Conservation (phyloP, 2,113 vertebrate genomes). For the Burhinus oedicnemus region DNA sequence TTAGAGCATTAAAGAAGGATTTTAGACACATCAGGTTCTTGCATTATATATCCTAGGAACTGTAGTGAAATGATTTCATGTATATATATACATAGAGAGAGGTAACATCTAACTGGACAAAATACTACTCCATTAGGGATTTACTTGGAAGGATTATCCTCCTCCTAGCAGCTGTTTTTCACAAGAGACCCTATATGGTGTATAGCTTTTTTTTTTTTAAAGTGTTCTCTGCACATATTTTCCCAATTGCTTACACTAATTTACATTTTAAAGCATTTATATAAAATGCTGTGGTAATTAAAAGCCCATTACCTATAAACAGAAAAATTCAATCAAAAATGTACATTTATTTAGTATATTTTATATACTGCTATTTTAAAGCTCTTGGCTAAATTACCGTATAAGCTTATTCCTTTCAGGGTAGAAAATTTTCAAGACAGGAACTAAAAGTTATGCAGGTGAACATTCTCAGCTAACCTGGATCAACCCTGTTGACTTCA, state of each 20-base stretch:
- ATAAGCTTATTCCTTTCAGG: not conserved
- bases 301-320: not conserved
- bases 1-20: slow-evolving; percentile 7
- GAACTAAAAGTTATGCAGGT: not conserved
- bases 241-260: not conserved
- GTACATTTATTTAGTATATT: not conserved
- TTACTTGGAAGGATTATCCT: not conserved
- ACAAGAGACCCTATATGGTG: not conserved
- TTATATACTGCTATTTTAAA: not conserved
- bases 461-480: not conserved
- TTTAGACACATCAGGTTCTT: not conserved
- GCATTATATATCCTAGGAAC: not conserved
- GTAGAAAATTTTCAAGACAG: not conserved
- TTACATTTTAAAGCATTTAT: slow-evolving; percentile 2
- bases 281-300: not conserved
- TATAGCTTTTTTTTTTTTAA: not conserved
- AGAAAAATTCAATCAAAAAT: not conserved
- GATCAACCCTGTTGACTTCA: not conserved
- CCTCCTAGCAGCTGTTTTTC: not conserved
- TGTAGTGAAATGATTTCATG: not conserved
- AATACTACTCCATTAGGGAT: not conserved
- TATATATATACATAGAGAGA: not conserved
- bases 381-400: not conserved
- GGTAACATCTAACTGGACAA: not conserved
- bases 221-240: not conserved